Base-by-base conservation (phyloP, 1,140 invertebrate genomes). In the Leptoteleia sp. region DNA sequence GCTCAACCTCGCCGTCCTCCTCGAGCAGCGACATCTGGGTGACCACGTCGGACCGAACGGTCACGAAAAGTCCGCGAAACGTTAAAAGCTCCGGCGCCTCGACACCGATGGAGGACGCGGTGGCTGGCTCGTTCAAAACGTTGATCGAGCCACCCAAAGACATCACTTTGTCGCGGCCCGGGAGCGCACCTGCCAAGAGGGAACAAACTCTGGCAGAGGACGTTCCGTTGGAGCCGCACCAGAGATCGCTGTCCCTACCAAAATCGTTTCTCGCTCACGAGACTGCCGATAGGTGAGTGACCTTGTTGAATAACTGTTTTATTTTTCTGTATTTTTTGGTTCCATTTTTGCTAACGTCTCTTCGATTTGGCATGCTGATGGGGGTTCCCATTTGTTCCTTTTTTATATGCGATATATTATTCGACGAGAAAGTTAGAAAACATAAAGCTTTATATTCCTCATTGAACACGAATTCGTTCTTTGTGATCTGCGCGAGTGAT, bases 211-310 rank as follows among this genome's bases (percentile, higher is more conserved):
- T 83, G n/a, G 50, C 84, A 1, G 80, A 64, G 1, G 85, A 88
- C 9, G 82, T 84, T 13, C 81, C 80, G 7, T 76, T 90, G 54
- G 89, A 90, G 43, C 84, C 88, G 6, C 91, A 92, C 54, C 92
- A 92, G 71, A 85, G 92, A 12, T 92, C 92, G 0, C 88, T 93
- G 79, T 93, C 92, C 1, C 81, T 93, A 68, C 92, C 92, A 2
- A 93, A 93, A 80, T 93, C 92, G 8, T 93, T 93, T 80, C 86
- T 92, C 12, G 87, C 91, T 1, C 89, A 89, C 35, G 85, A 90
- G 64, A 81, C 76, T 29, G 54, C 35, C 22, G 80, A 85, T 62
- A 79, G 85, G 86, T 88, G 70, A 87, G 86, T 87, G 22, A 25
- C 22, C 6, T 25, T n/a, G n/a, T n/a, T n/a, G n/a, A n/a, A n/a